These are phyloP conservation scores for Numenius phaeopus DNA, from an alignment of 2,797 vertebrate species.

Conservation along the genomic window DNA sequence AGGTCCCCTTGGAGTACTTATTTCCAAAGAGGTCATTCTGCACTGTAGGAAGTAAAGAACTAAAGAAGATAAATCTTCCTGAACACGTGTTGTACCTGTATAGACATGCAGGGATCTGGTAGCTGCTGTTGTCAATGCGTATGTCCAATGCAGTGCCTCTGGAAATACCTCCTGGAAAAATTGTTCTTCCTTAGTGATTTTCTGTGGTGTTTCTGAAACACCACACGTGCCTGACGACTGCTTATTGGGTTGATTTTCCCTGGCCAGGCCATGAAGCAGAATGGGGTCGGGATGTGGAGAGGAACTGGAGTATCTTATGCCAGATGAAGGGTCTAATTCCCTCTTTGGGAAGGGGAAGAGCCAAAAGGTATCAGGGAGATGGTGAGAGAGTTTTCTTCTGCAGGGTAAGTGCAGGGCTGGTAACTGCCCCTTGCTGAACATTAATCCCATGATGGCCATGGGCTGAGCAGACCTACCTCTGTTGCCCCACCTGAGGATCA, in stretches of 20 bases:
- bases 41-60: neutral
- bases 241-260: neutral
- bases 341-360: neutral
- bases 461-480: neutral
- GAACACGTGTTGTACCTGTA: neutral
- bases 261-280: neutral
- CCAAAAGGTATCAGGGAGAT: neutral
- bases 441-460: neutral
- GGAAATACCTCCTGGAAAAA: conserved; percentile 17
- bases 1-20: neutral
- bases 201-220: neutral
- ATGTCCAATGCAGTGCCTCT: neutral
- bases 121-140: accelerated
- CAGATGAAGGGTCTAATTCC: neutral
- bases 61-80: neutral
- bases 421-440: neutral
- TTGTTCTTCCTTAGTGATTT: neutral
- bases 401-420: neutral
- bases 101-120: neutral
- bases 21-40: conserved; percentile 24
- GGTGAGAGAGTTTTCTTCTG: neutral
- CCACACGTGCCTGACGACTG: neutral
- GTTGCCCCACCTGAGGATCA: neutral
- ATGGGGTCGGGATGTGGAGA: accelerated
- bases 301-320: neutral